Evolutionary conservation across 2,797 vertebrate genomes (phyloP).

Genomic region (Uromys caudimaculatus): DNA sequence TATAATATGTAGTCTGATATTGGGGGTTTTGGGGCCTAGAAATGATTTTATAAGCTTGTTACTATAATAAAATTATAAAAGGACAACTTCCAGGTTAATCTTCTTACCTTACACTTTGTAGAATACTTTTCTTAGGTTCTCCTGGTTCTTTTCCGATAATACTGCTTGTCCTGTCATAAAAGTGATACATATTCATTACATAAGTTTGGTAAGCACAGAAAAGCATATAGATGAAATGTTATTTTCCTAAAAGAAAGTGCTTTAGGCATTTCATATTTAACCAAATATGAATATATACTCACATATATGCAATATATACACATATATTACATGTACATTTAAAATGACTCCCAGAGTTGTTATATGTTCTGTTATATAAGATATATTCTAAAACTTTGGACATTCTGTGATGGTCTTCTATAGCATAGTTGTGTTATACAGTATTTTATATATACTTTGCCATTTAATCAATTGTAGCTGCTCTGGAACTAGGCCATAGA

Average conservation of each 20-base stretch:
- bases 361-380: conserved; percentile 67
- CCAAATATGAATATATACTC: neutral
- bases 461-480: conserved; percentile 37
- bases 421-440: conserved; percentile 51
- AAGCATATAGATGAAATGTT: conserved; percentile 53
- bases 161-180: conserved; percentile 45
- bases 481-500: conserved; percentile 54
- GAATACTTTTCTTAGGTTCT: conserved; percentile 53
- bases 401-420: neutral
- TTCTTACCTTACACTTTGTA: conserved; percentile 60
- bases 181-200: conserved; percentile 50
- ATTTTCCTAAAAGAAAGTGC: conserved; percentile 37
- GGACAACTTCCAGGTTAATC: conserved; percentile 34
- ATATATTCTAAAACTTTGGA: conserved; percentile 20
- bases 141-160: conserved; percentile 51
- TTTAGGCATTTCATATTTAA: conserved; percentile 44
- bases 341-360: conserved; percentile 53
- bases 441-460: conserved; percentile 47
- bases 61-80: conserved; percentile 64
- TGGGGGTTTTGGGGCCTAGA: neutral
- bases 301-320: neutral
- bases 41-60: conserved; percentile 61
- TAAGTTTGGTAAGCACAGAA: conserved; percentile 56
- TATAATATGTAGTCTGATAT: neutral
- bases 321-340: neutral